Evolutionary conservation across 2,797 vertebrate species (phyloP).

Genomic region (Halcyon badia): DNA sequence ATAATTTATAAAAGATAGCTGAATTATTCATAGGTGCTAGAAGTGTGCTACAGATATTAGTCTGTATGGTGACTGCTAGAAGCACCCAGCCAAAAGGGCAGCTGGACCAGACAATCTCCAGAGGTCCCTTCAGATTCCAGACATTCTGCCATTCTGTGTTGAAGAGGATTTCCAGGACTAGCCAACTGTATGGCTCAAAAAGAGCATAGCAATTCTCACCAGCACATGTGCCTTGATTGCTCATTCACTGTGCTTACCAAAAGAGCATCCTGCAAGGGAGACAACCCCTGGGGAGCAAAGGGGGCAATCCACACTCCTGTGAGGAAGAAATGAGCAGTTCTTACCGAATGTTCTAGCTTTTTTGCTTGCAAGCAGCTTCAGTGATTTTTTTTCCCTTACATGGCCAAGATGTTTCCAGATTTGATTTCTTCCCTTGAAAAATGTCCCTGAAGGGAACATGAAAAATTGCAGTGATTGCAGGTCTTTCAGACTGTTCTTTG

Average conservation of each 20-base stretch:
- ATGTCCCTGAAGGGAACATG: background rate
- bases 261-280: background rate
- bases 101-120: background rate
- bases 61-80: background rate
- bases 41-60: background rate
- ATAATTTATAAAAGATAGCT: background rate
- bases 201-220: background rate
- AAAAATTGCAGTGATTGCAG: background rate
- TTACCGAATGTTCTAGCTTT: background rate
- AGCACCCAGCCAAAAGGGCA: background rate
- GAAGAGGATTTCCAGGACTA: background rate
- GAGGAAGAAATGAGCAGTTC: background rate
- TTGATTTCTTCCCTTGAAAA: background rate
- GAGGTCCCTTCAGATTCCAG: background rate
- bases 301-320: background rate
- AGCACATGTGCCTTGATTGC: background rate
- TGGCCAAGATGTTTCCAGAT: background rate
- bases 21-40: slow-evolving; percentile 4
- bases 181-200: background rate
- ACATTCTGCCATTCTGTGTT: background rate
- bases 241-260: background rate
- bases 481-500: background rate
- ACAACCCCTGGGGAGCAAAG: background rate
- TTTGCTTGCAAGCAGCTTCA: background rate
- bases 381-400: background rate